These are phyloP conservation scores for Epizoanthus rinbou DNA, from an alignment of 92 coral and sea anemone genomes.

Conservation along the genomic window DNA sequence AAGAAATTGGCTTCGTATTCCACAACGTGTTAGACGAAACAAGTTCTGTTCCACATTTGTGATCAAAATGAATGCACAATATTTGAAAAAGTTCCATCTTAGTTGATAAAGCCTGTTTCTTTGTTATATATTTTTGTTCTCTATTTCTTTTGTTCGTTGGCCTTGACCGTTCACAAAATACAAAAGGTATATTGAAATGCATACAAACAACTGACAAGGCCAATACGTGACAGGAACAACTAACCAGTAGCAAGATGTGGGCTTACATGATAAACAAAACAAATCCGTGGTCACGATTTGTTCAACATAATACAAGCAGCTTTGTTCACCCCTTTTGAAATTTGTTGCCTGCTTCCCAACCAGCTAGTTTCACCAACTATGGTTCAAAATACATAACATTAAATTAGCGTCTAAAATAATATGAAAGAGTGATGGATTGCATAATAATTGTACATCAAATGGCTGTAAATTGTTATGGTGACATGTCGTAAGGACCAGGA, in stretches of 20 bases:
- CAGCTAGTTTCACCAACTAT: no score
- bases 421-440: conserved; percentile 16
- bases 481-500: background rate
- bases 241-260: no score
- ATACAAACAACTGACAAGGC: no score
- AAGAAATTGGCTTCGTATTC: conserved; percentile 23
- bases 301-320: conserved; percentile 10
- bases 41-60: conserved; percentile 15
- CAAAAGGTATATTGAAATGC: background rate
- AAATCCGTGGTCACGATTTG: conserved; percentile 12
- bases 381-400: no score
- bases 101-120: conserved; percentile 5
- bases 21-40: conserved; percentile 24
- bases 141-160: no score
- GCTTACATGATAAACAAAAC: conserved; percentile 13
- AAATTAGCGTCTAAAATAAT: conserved; percentile 8
- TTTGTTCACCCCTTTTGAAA: no score
- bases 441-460: background rate
- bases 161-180: no score
- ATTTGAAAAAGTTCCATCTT: background rate
- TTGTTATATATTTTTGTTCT: no score
- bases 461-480: background rate
- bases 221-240: no score
- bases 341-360: no score
- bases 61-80: conserved; percentile 19